Conservation (phyloP, 2,888 invertebrate genomes). For the Cephus sareptanus region DNA sequence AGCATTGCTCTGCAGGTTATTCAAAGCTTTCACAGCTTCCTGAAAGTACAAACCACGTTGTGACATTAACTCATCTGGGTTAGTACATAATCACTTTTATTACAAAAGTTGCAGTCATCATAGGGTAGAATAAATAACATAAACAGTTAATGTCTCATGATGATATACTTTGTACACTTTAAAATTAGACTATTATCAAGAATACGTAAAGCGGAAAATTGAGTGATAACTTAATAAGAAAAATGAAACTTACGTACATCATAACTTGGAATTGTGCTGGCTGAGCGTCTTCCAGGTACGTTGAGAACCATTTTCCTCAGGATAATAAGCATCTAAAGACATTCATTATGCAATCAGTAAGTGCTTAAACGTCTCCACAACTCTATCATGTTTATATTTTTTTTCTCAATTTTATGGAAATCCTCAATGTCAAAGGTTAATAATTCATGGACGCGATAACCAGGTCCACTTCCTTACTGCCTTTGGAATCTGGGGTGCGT, state of each 20-base stretch:
- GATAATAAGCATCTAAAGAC: constrained; percentile 38
- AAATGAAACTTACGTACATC: constrained; percentile 41
- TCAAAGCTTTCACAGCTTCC: constrained; percentile 78
- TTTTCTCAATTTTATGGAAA: not conserved
- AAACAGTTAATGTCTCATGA: not conserved
- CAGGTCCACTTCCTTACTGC: not conserved
- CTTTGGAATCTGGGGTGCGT: not conserved
- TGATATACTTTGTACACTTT: not conserved
- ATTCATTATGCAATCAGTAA: constrained; percentile 25
- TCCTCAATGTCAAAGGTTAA: constrained; percentile 1
- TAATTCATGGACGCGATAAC: not conserved
- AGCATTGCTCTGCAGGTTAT: constrained; percentile 80
- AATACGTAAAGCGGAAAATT: not conserved
- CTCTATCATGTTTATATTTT: constrained; percentile 4
- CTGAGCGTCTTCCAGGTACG: constrained; percentile 21
- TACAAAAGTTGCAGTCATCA: not conserved
- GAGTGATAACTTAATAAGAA: not conserved
- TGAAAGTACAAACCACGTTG: constrained; percentile 55
- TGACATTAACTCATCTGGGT: not conserved
- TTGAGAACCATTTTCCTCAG: constrained; percentile 39
- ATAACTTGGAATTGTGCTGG: constrained; percentile 30
- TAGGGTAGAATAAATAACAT: not conserved
- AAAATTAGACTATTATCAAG: not conserved
- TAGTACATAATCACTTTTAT: not conserved
- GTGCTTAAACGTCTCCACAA: not conserved